Base-by-base conservation (phyloP, 2,113 vertebrate genomes). In the Macaca mulatta region DNA sequence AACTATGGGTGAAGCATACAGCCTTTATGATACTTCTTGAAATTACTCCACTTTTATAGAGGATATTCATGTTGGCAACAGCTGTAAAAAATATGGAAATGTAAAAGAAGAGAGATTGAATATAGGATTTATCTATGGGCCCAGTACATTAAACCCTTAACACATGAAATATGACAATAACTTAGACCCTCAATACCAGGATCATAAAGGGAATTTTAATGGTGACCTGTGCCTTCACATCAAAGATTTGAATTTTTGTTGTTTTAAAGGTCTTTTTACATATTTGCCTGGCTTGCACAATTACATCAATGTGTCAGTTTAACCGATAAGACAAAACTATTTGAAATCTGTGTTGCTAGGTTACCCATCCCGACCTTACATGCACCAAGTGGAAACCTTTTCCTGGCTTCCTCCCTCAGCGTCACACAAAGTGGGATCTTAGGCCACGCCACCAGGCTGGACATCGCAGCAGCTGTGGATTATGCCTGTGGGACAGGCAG, bases 31-130 rank as follows among this genome's bases (percentile, higher is more conserved):
- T 94, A 91, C 72, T 96, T 96, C 91, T 94, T 97, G 88, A 97
- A 97, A 94, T 96, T 94, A 93, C 43, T 97, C 59, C 43, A 89
- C 86, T 89, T 97, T 97, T 97, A 94, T 97, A 91, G 93, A 95
- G 81, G 57, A 90, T 94, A 97, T 98, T 96, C 93, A 80, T 67
- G 90, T 77, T 96, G 87, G 96, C 94, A 96, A 96, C 55, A 95
- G 80, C 97, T 97, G 70, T 96, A 96, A 96, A 94, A 97, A 97
- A 94, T 94, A 97, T 64, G 80, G 70, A 96, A 97, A 94, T 95
- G 72, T 93, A 97, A 95, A 93, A 95, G 85, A 92, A 96, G 87
- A 96, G 72, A 92, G 96, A 96, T 97, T 95, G 98, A 97, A 97
- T 97, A 93, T 69, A 91, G 78, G 18, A 80, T 97, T 98, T 96